These are phyloP conservation scores for Thelaira solivaga DNA, from an alignment of 2,888 invertebrate genomes.

Conservation along the genomic window DNA sequence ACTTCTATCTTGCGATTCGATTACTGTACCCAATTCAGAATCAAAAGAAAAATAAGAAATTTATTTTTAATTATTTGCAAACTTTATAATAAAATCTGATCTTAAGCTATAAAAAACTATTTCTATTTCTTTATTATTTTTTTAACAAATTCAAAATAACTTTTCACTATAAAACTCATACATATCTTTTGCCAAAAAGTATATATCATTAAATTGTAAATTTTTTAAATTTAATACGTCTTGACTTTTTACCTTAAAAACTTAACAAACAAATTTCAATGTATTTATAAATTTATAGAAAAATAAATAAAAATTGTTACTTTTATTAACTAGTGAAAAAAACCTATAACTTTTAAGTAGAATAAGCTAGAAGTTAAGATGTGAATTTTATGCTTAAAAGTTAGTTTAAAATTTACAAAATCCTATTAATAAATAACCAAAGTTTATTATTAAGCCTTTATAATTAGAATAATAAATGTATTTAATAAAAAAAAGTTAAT, in stretches of 20 bases:
- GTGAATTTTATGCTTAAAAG: background rate
- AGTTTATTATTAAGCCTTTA: background rate
- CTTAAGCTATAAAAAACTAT: background rate
- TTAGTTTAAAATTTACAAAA: background rate
- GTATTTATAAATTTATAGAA: background rate
- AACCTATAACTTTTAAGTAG: background rate
- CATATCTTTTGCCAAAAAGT: conserved; percentile 53
- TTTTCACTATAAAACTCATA: conserved; percentile 16
- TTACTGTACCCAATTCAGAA: too few species aligned
- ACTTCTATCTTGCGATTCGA: too few species aligned
- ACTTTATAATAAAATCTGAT: too few species aligned
- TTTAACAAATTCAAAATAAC: background rate
- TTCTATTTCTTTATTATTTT: background rate
- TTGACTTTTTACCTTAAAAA: too few species aligned
- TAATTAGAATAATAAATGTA: too few species aligned
- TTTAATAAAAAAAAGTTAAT: too few species aligned
- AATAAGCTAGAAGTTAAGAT: background rate
- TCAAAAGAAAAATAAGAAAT: too few species aligned
- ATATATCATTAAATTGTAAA: background rate
- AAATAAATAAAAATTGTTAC: too few species aligned
- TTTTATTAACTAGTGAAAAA: too few species aligned
- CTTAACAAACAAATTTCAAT: background rate
- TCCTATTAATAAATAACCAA: conserved; percentile 12
- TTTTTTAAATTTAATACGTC: too few species aligned
- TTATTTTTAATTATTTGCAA: too few species aligned